phyloP scores from a whole-genome alignment of 2,888 invertebrate genomes.

The Polymixis flavicincta region DNA sequence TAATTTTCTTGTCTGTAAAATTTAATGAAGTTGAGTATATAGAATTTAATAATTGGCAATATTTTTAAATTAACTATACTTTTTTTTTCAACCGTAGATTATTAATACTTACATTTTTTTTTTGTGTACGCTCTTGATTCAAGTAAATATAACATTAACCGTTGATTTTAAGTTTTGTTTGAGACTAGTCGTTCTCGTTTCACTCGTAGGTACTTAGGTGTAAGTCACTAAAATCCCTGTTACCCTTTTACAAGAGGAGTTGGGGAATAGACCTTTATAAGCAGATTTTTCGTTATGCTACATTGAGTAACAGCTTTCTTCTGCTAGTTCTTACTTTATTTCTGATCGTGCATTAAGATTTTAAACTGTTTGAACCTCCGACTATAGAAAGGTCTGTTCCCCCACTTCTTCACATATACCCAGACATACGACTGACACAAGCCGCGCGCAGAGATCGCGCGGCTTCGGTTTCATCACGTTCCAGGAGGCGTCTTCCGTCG shows the following conservation, averaged over 20 bases:
- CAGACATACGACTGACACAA: slow-evolving; percentile 34
- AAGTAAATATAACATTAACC: slow-evolving; percentile 53
- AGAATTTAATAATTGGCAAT: slow-evolving; percentile 40
- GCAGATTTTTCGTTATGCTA: neutral
- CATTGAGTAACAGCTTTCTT: neutral
- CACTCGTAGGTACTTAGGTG: slow-evolving; percentile 59
- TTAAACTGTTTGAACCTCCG: neutral
- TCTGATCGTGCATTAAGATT: neutral
- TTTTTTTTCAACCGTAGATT: slow-evolving; percentile 26
- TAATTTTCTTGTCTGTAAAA: slow-evolving; percentile 13
- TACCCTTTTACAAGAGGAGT: neutral
- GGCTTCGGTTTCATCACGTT: slow-evolving; percentile 98
- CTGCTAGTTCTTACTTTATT: neutral
- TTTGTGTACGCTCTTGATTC: slow-evolving; percentile 60
- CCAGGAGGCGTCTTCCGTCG: slow-evolving; percentile 97
- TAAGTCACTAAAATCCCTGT: slow-evolving; percentile 56
- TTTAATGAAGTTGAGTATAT: slow-evolving; percentile 30
- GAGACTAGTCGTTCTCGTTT: slow-evolving; percentile 61
- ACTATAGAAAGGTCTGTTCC: slow-evolving; percentile 23
- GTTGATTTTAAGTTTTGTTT: slow-evolving; percentile 58
- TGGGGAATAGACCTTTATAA: slow-evolving; percentile 21
- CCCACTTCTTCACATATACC: neutral
- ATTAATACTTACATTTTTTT: neutral
- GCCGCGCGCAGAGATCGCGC: slow-evolving; percentile 96
- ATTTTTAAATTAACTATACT: slow-evolving; percentile 12